Base-by-base conservation (phyloP, 1,140 invertebrate genomes). In the Agrilus planipennis region DNA sequence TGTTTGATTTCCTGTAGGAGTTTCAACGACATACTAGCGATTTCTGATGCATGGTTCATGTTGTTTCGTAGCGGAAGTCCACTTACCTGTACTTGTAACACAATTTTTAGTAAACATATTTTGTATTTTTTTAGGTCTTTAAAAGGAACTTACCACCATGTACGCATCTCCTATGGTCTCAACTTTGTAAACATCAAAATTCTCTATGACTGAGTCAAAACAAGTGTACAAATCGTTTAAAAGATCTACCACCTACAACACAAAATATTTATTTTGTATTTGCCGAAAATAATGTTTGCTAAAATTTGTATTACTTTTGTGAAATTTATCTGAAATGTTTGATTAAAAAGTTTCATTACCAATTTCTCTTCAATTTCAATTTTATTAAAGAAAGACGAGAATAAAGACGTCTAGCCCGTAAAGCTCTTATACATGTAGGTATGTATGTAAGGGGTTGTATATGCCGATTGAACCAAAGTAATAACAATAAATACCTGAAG, bases 131-230 rank as follows among this genome's bases (percentile, higher is more conserved):
- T 25, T 25, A 25, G n/a, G 5, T 25, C n/a, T 11, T 6, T 25
- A 11, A 25, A 32, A 17, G n/a, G 12, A 51, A 69, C 76, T 73
- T 58, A 84, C 83, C 49, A 90, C 85, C 85, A 89, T 89, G 53
- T 90, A 89, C 1, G 85, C 86, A 58, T 90, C 87, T 1, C 86
- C 85, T 40, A 89, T 89, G 0, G 89, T 94, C 66, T 93, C 87
- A 30, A 89, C 82, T 72, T 92, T 91, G 57, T 90, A 95, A 0
- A 94, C 89, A 57, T 95, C 88, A 53, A 89, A 92, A 60, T 85
- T 81, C 52, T 84, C 84, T 50, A 92, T 84, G 37, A 86, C 89
- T 1, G 86, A 85, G 55, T 93, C 89, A 53, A 92, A 93, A 52
- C 84, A 89, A n/a, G 87, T 91, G 62, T 91, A 92, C 2, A 92